phyloP scores from a whole-genome alignment of 2,888 invertebrate species.

The Mesorhabditis belari region DNA sequence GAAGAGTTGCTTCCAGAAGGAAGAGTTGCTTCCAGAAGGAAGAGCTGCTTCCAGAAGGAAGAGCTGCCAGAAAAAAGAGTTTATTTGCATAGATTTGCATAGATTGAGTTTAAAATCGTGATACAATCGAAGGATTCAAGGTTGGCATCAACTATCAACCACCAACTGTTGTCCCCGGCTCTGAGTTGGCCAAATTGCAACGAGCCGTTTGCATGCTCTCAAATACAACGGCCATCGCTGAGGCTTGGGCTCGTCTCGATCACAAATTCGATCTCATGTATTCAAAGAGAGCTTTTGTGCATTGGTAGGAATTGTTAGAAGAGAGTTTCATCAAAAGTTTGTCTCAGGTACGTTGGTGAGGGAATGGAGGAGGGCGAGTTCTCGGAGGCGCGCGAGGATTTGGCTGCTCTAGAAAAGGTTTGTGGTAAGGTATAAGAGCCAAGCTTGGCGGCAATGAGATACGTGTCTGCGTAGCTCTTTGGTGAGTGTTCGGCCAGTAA shows the following conservation, averaged over 20 bases:
- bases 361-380: conserved; percentile 53
- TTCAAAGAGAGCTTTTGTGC: conserved; percentile 59
- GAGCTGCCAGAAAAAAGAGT: no score
- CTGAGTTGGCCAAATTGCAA: conserved; percentile 66
- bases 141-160: conserved; percentile 52
- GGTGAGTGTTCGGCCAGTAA: no score
- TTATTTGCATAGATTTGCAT: no score
- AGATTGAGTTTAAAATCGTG: neutral
- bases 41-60: no score
- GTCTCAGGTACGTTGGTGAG: conserved; percentile 60
- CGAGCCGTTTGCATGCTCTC: conserved; percentile 72
- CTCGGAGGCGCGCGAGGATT: conserved; percentile 48
- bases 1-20: no score
- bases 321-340: neutral
- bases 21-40: no score
- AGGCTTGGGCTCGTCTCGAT: conserved; percentile 75
- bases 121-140: conserved; percentile 54
- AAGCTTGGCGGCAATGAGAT: neutral
- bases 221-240: conserved; percentile 56
- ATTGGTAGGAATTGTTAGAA: conserved; percentile 41
- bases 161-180: conserved; percentile 79
- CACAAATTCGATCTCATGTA: conserved; percentile 66
- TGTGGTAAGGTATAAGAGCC: neutral
- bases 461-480: no score
- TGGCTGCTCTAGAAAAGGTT: conserved; percentile 38